Evolutionary conservation across 2,113 vertebrate genomes (phyloP).

Genomic region (Oophaga pumilio): DNA sequence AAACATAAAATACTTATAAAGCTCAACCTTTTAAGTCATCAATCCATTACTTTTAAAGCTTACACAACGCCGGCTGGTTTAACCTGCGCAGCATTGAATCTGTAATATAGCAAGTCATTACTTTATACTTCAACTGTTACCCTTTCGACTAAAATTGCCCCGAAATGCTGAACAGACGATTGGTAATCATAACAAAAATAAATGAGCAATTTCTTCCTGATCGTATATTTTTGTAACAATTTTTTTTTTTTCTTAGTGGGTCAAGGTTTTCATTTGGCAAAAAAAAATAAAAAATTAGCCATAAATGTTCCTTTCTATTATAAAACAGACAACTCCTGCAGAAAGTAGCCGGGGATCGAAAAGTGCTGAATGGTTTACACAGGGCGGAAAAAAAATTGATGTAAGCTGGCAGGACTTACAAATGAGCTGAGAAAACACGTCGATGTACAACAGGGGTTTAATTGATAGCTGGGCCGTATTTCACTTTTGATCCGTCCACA

Average conservation of each 20-base stretch:
- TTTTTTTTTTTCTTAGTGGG: conserved; percentile 17
- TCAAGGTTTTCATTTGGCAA: not conserved
- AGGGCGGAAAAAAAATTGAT: conserved; percentile 62
- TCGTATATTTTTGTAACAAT: conserved; percentile 15
- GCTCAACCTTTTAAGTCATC: conserved; percentile 39
- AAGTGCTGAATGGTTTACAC: conserved; percentile 63
- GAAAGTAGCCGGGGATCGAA: conserved; percentile 30
- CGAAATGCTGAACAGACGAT: conserved; percentile 30
- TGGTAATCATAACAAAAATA: conserved; percentile 35
- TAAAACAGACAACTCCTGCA: not conserved
- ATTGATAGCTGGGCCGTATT: conserved; percentile 68
- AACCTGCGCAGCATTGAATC: not conserved
- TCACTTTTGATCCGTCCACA: conserved; percentile 68
- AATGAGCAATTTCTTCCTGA: conserved; percentile 17
- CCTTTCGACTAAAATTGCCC: conserved; percentile 13
- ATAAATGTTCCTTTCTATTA: conserved; percentile 50
- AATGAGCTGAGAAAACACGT: conserved; percentile 68
- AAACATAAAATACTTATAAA: conserved; percentile 35
- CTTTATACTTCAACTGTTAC: conserved; percentile 22
- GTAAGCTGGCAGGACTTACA: conserved; percentile 62
- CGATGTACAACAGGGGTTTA: conserved; percentile 67
- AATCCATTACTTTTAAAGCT: conserved; percentile 22
- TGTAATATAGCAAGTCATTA: conserved; percentile 19
- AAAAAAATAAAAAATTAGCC: not conserved
- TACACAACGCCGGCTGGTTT: not conserved